Base-by-base conservation (phyloP, 2,113 vertebrate genomes). In the Seriola quinqueradiata region DNA sequence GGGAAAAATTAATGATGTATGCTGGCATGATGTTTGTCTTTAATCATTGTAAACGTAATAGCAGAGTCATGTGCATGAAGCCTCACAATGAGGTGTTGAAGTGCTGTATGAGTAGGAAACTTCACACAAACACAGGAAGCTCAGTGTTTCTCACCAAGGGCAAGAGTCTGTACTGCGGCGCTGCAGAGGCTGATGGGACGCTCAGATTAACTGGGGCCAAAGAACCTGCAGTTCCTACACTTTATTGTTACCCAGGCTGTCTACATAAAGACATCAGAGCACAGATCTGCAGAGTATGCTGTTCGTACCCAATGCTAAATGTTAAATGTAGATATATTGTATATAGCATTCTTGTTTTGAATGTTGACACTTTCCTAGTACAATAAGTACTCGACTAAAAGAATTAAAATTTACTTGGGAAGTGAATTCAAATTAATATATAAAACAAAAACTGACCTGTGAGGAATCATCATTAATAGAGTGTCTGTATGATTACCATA, bases 91-190 rank as follows among this genome's bases (percentile, higher is more conserved):
- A 95, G 93, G 93, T 95, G 92, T 91, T 90, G 90, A 91, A 92
- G 87, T 90, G 83, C 92, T 94, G 87, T 82, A 93, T 87, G 78
- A 79, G 88, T 90, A 94, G 95, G 95, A 96, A 96, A 90, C 90
- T 82, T 87, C 85, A 93, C 93, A 96, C 95, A 96, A 96, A 96
- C 95, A 95, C 94, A 95, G 95, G 95, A 96, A 95, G 93, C 86
- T 75, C 77, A 61, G 92, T 55, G 89, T 94, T 95, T 94, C 94
- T 92, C 91, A 79, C 86, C 42, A 65, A 90, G 84, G 83, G 83
- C 89, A 84, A 77, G 90, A 93, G 92, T 81, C 87, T 89, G 50
- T 84, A 79, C 85, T 28, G 85, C 68, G 70, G 71, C 59, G 66
- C 89, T 89, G 77, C 76, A 70, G 52, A 36, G 83, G 72, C 92